A percentile compares a stretch with the other conserved stretches of the same genome.
phyloP scores from a whole-genome alignment of 2,113 vertebrate genomes.

The Cryptoleucopteryx plumbea region DNA sequence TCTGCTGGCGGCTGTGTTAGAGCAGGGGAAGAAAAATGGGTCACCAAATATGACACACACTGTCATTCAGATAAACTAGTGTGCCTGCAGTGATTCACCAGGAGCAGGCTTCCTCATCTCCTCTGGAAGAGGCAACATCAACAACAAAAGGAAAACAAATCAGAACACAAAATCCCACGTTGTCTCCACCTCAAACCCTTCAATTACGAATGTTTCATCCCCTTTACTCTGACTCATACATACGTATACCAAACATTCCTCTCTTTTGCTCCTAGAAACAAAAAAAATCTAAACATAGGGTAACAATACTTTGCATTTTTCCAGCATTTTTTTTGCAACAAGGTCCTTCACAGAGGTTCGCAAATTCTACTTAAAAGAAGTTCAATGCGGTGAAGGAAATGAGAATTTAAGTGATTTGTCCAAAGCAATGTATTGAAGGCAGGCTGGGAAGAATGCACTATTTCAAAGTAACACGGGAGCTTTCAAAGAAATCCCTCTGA shows the following conservation, averaged over 20 bases:
- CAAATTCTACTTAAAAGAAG: background rate
- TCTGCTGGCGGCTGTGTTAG: background rate
- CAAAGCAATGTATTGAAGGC: background rate
- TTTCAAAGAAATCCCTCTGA: background rate
- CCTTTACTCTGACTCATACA: background rate
- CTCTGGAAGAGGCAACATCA: background rate
- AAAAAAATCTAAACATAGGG: accelerated
- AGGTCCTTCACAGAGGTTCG: background rate
- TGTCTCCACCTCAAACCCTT: background rate
- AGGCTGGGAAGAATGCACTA: background rate
- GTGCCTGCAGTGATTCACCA: background rate
- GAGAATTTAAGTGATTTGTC: background rate
- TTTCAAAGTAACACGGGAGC: background rate
- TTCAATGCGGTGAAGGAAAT: background rate
- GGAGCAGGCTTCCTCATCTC: background rate
- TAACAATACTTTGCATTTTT: background rate
- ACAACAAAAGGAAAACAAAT: background rate
- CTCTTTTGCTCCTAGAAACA: background rate
- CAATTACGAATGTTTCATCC: background rate
- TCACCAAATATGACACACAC: accelerated
- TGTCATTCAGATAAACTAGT: background rate
- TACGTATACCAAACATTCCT: background rate
- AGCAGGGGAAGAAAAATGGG: background rate
- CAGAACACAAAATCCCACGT: background rate
- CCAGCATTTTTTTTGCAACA: background rate